A percentile compares a stretch with the other conserved stretches of the same genome.
These are phyloP conservation scores for Hemaris fuciformis DNA, from an alignment of 2,888 invertebrate species.

Conservation along the genomic window DNA sequence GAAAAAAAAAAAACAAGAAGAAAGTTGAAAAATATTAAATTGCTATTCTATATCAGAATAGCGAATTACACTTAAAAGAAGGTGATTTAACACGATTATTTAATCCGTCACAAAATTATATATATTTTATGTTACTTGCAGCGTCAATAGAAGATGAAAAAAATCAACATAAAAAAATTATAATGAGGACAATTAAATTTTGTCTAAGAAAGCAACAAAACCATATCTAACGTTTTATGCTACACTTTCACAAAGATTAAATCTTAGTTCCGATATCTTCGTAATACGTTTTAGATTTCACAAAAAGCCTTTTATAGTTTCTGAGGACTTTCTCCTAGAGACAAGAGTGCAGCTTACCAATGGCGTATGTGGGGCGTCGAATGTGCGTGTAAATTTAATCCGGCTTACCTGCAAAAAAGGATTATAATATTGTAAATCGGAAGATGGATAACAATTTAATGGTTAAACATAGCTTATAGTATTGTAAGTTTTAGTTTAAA, in stretches of 20 bases:
- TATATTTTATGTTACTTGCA: no score
- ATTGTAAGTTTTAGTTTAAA: no score
- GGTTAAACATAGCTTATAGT: neutral
- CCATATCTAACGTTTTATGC: constrained; percentile 4
- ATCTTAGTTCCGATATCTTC: neutral
- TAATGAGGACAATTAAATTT: neutral
- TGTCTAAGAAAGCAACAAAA: neutral
- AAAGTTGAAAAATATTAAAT: no score
- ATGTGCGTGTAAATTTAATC: neutral
- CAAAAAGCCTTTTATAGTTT: constrained; percentile 2
- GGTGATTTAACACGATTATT: no score
- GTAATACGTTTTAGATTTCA: neutral
- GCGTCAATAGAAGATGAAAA: neutral
- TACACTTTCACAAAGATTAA: constrained; percentile 2
- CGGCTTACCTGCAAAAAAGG: constrained; percentile 1
- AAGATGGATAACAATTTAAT: neutral
- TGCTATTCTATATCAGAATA: no score
- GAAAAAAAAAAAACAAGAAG: no score
- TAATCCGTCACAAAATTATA: no score
- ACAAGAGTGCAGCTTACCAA: neutral
- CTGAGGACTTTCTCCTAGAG: neutral
- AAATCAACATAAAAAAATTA: neutral
- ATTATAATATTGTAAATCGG: neutral
- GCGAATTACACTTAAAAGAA: no score
- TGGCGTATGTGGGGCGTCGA: neutral